Evolutionary conservation across 1,140 invertebrate species (phyloP).

Genomic region (Palaemon carinicauda): DNA sequence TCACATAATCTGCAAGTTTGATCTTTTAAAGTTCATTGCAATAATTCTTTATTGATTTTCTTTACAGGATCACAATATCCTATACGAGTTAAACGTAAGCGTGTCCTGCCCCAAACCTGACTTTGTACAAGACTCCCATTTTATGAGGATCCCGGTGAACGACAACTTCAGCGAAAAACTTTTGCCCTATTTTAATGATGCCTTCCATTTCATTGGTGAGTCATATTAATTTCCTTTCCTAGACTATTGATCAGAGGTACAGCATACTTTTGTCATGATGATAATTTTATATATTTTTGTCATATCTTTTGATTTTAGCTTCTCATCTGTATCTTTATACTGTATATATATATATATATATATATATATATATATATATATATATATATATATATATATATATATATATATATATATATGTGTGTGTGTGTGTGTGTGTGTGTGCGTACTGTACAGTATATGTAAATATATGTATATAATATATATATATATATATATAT

Average conservation of each 20-base stretch:
- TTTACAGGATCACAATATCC: slow-evolving; percentile 71
- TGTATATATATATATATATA: background rate
- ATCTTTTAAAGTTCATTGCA: background rate
- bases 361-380: background rate
- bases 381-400: background rate
- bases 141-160: slow-evolving; percentile 84
- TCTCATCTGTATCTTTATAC: too few relatives aligned
- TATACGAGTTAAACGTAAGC: slow-evolving; percentile 85
- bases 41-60: background rate
- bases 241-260: too few relatives aligned
- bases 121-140: slow-evolving; percentile 76
- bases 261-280: too few relatives aligned
- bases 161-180: slow-evolving; percentile 90
- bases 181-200: slow-evolving; percentile 90
- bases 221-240: too few relatives aligned
- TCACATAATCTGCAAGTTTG: too few relatives aligned
- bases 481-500: too few relatives aligned
- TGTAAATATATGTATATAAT: too few relatives aligned
- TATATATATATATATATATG: too few relatives aligned
- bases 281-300: too few relatives aligned
- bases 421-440: too few relatives aligned
- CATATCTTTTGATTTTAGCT: too few relatives aligned
- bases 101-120: slow-evolving; percentile 78
- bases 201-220: slow-evolving; percentile 90
- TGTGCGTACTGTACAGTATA: too few relatives aligned